Percentiles rank a stretch among this genome's conserved stretches.
Evolutionary conservation across 2,888 invertebrate genomes (phyloP).

Genomic region (Villa cingulata): DNA sequence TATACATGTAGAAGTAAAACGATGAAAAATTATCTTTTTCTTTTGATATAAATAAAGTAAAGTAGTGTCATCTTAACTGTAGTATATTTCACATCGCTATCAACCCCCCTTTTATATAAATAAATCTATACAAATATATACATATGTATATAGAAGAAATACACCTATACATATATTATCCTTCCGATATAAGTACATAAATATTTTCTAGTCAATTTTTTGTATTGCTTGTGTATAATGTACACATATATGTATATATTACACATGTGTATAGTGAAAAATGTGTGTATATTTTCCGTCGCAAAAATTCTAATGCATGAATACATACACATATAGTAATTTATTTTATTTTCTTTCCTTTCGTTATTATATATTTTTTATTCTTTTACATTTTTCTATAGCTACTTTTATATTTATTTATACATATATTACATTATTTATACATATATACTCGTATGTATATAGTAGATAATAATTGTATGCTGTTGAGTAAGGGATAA

Average conservation of each 20-base stretch:
- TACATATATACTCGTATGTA: background rate
- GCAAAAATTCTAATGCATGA: background rate
- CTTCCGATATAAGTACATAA: background rate
- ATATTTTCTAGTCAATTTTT: background rate
- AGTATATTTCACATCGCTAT: background rate
- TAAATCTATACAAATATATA: background rate
- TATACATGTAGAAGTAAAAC: too few species aligned
- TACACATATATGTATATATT: too few species aligned
- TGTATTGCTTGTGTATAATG: too few species aligned
- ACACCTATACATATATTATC: background rate
- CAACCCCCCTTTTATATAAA: background rate
- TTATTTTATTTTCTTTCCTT: background rate
- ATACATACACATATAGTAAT: background rate
- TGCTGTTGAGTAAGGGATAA: constrained; percentile 6
- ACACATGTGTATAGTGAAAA: too few species aligned
- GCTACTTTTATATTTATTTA: too few species aligned
- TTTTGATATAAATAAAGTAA: background rate
- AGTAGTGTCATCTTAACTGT: background rate
- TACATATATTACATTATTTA: too few species aligned
- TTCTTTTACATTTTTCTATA: too few species aligned
- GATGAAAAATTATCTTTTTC: background rate
- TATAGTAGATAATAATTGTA: background rate
- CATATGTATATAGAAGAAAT: background rate
- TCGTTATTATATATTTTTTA: background rate
- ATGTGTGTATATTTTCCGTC: background rate